Evolutionary conservation across 1,140 invertebrate genomes (phyloP), one percentile per base, ranked within the genome.

Genomic region (Manduca sexta): DNA sequence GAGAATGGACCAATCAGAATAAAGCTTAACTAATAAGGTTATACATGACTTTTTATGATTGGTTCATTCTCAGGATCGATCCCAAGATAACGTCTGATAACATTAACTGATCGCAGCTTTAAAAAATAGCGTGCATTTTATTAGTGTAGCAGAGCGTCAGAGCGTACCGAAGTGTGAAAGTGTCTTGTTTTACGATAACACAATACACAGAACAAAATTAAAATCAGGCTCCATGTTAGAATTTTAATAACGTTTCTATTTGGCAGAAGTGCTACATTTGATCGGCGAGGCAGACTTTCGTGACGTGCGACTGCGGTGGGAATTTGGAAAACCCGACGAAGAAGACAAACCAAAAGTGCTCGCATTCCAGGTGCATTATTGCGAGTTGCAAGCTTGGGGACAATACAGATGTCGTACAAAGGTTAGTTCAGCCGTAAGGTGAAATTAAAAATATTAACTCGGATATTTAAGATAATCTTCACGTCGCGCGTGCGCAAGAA

Each of bases 311-410:
- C 84, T 93, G 14, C 88, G 89, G 40, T 93, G 92, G 92, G 90
- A 92, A 67, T 87, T 84, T 44, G 73, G 75, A 6, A 63, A 62
- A 34, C 67, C 57, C 18, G 71, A 83, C 8, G 76, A 73, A 1
- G 66, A 76, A 17, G 74, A 70, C 44, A 61, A 52, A 16, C 73
- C 62, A 16, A 83, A 81, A 52, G 49, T 82, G 4, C 42, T 75
- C 29, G 81, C 65, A 3, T 93, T 93, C 76, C 88, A 90, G 69
- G 87, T 93, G 12, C 88, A 90, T 58, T 93, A 92, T 73, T 94
- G 92, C 70, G 92, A 93, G 75, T 73, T 93, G 49, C 92, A 93
- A 73, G 88, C 90, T 11, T 93, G 91, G 90, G 92, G 92, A 33
- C 86, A 89, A n/a, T 91, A 93, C 59, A 85, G 92, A 37, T 94